These are phyloP conservation scores for Sesia bembeciformis DNA, from an alignment of 2,888 invertebrate genomes.

Conservation along the genomic window DNA sequence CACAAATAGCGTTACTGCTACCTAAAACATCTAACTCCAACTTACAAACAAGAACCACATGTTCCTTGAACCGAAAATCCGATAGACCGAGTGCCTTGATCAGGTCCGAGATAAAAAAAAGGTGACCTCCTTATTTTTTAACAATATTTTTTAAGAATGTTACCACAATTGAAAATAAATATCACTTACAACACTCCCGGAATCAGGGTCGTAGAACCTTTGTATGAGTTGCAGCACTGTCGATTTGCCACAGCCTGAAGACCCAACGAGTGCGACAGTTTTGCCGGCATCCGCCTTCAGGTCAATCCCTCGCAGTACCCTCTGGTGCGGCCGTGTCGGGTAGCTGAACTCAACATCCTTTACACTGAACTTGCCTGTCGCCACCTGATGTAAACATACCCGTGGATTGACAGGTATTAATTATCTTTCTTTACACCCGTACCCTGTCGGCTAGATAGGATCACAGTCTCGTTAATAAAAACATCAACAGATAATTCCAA, in stretches of 20 bases:
- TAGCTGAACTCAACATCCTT: conserved; percentile 84
- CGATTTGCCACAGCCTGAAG: conserved; percentile 87
- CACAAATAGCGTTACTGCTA: no score
- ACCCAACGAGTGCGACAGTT: conserved; percentile 83
- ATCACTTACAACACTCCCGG: conserved; percentile 66
- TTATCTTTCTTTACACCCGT: no score
- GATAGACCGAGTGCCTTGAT: background rate
- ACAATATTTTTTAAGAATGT: background rate
- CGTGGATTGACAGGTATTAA: background rate
- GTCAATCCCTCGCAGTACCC: conserved; percentile 81
- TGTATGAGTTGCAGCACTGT: conserved; percentile 85
- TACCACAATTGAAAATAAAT: background rate
- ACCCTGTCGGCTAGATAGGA: no score
- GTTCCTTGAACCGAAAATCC: background rate
- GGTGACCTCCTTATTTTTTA: background rate
- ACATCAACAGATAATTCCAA: no score
- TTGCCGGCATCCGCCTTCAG: conserved; percentile 79
- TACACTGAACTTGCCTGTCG: conserved; percentile 79
- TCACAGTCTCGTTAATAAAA: no score
- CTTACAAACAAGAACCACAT: background rate
- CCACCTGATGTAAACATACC: conserved; percentile 41
- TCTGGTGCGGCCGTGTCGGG: conserved; percentile 82
- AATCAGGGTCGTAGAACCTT: conserved; percentile 84
- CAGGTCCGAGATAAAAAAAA: background rate
- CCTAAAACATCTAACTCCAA: background rate